Percentiles rank a stretch among this genome's conserved stretches.
These are phyloP conservation scores for Ochotona curzoniae DNA, from an alignment of 2,113 vertebrate species.

Conservation along the genomic window DNA sequence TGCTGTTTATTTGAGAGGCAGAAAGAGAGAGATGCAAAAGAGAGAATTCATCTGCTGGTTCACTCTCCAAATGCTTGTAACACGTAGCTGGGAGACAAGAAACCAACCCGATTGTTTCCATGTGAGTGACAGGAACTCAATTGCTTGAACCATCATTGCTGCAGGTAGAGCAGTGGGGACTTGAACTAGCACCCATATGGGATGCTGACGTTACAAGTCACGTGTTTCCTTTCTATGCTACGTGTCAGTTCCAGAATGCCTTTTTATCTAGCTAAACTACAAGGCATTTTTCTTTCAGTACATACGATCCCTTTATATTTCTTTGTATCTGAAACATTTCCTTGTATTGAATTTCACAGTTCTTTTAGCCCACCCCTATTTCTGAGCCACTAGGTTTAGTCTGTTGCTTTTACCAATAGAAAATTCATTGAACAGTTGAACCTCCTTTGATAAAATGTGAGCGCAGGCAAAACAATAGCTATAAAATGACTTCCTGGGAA, in stretches of 20 bases:
- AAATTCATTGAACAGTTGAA: neutral
- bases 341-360: neutral
- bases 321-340: neutral
- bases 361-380: neutral
- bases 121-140: too few relatives aligned
- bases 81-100: too few relatives aligned
- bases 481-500: neutral
- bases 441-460: neutral
- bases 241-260: neutral
- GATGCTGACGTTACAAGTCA: too few relatives aligned
- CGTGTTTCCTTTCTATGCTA: too few relatives aligned
- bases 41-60: too few relatives aligned
- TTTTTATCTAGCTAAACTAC: neutral
- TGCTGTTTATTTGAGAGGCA: too few relatives aligned
- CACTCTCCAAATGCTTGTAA: too few relatives aligned
- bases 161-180: too few relatives aligned
- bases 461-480: neutral
- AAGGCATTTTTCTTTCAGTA: neutral
- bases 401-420: neutral
- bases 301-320: accelerated
- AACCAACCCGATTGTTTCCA: too few relatives aligned
- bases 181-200: too few relatives aligned
- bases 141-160: too few relatives aligned
- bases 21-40: too few relatives aligned
- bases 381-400: neutral